Percentiles rank a stretch among this genome's conserved stretches.
These are phyloP conservation scores for Pseudomyrmex pallidus DNA, from an alignment of 1,140 invertebrate species.

Conservation along the genomic window DNA sequence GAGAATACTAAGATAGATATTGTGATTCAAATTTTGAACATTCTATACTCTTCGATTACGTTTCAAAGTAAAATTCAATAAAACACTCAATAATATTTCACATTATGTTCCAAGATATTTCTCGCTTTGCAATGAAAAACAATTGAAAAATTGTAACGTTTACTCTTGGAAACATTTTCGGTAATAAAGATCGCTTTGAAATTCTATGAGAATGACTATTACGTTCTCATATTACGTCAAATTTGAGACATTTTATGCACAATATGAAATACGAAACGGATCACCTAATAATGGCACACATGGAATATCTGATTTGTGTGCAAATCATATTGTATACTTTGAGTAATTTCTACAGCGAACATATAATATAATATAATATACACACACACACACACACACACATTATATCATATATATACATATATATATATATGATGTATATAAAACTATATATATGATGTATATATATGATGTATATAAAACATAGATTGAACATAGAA, in stretches of 20 bases:
- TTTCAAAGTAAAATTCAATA: no score
- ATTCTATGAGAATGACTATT: not conserved
- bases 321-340: not conserved
- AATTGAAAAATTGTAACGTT: slow-evolving; percentile 16
- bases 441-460: not conserved
- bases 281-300: not conserved
- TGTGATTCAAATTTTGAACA: no score
- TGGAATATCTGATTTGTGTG: not conserved
- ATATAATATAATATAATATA: slow-evolving; percentile 14
- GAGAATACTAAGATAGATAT: no score
- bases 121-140: no score
- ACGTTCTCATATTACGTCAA: not conserved
- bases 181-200: not conserved
- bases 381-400: not conserved
- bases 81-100: no score
- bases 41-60: no score
- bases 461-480: slow-evolving; percentile 16
- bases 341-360: no score
- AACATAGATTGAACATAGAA: not conserved
- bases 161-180: not conserved
- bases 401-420: no score
- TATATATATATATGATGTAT: not conserved
- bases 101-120: no score
- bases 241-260: not conserved
- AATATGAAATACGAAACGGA: slow-evolving; percentile 1